Conservation (phyloP, 2,888 invertebrate species). For the Leuctra nigra region DNA sequence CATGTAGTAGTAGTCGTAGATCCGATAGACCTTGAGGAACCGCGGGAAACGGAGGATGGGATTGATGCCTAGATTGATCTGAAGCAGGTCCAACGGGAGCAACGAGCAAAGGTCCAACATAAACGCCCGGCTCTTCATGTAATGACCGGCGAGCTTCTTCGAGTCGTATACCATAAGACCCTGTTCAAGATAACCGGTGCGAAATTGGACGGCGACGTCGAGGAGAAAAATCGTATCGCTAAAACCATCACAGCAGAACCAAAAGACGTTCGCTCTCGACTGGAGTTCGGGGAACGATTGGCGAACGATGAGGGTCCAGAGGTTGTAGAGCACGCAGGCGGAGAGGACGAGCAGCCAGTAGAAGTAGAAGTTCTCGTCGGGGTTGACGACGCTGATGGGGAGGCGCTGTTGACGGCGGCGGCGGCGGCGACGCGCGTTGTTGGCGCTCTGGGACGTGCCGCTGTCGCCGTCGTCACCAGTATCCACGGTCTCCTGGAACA, state of each 20-base stretch:
- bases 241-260: slow-evolving; percentile 76
- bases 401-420: slow-evolving; percentile 55
- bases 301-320: slow-evolving; percentile 92
- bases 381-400: slow-evolving; percentile 81
- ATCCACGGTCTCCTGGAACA: slow-evolving; percentile 43
- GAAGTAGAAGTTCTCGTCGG: slow-evolving; percentile 93
- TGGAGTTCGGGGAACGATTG: slow-evolving; percentile 92
- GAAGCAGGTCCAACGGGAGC: slow-evolving; percentile 80
- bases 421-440: slow-evolving; percentile 52
- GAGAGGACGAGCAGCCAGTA: slow-evolving; percentile 91
- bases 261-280: slow-evolving; percentile 63
- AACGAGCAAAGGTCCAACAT: slow-evolving; percentile 76
- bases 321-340: slow-evolving; percentile 84
- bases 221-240: slow-evolving; percentile 82
- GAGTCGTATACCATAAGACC: slow-evolving; percentile 90
- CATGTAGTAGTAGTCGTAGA: slow-evolving; percentile 91
- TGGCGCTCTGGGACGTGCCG: slow-evolving; percentile 36
- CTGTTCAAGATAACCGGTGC: slow-evolving; percentile 92
- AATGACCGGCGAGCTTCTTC: slow-evolving; percentile 82
- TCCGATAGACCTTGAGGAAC: slow-evolving; percentile 84
- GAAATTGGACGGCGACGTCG: slow-evolving; percentile 85
- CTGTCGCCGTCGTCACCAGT: slow-evolving; percentile 38
- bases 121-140: slow-evolving; percentile 77
- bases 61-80: slow-evolving; percentile 72
- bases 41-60: slow-evolving; percentile 85